These are phyloP conservation scores for Dolichopus griseipennis DNA, from an alignment of 2,888 invertebrate species.

Conservation along the genomic window DNA sequence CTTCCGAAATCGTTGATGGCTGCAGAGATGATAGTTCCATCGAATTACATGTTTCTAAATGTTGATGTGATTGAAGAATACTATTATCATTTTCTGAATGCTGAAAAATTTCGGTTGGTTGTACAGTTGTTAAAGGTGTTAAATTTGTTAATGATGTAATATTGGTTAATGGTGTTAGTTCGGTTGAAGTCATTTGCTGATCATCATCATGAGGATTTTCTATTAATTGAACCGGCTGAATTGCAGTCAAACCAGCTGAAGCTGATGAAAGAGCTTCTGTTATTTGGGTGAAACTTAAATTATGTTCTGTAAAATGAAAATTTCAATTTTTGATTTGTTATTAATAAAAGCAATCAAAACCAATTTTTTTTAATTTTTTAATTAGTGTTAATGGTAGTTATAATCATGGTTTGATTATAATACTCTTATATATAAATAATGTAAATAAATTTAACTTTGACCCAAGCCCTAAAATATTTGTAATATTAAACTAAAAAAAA, in stretches of 20 bases:
- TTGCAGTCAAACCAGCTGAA: neutral
- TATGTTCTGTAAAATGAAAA: neutral
- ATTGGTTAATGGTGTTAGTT: neutral
- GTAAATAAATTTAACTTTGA: too few species aligned
- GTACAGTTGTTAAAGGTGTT: neutral
- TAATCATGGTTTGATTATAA: too few species aligned
- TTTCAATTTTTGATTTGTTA: too few species aligned
- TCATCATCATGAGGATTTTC: neutral
- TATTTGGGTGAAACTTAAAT: neutral
- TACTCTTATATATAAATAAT: too few species aligned
- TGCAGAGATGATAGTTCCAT: neutral
- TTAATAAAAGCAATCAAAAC: too few species aligned
- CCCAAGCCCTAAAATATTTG: too few species aligned
- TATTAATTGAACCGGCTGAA: neutral
- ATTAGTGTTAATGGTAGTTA: too few species aligned
- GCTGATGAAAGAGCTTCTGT: conserved; percentile 1
- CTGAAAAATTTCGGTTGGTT: neutral
- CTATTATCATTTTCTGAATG: neutral
- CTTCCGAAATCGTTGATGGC: neutral
- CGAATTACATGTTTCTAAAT: neutral
- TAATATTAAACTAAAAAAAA: too few species aligned
- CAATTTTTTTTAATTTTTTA: too few species aligned
- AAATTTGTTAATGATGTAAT: neutral
- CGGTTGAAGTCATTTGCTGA: neutral
- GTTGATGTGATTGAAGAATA: neutral